A percentile compares a stretch with the other conserved stretches of the same genome.
Conservation (phyloP, 2,113 vertebrate species). For the Neogobius melanostomus region DNA sequence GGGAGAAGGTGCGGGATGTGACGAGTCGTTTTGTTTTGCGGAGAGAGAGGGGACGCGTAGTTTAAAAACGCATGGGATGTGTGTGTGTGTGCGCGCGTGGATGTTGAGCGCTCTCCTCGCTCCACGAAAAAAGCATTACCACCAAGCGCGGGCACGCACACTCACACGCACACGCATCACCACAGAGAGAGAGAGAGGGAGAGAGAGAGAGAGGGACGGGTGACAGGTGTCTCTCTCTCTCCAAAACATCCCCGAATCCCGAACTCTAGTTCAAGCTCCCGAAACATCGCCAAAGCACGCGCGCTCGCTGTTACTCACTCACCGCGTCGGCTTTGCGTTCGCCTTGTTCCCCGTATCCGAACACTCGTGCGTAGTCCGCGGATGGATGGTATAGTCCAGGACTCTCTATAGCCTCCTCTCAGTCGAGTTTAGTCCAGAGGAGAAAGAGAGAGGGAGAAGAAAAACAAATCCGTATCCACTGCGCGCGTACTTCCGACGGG, state of each 20-base stretch:
- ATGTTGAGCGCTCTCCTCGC: slow-evolving; percentile 27
- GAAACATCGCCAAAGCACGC: neutral
- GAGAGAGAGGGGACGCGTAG: neutral
- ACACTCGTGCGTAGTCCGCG: neutral
- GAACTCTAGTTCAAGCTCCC: too few species aligned
- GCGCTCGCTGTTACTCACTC: neutral
- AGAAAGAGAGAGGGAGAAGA: neutral
- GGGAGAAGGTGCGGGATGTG: neutral
- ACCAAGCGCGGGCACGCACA: slow-evolving; percentile 7
- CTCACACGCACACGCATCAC: slow-evolving; percentile 48
- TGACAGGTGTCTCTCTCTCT: slow-evolving; percentile 68
- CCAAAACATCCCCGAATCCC: slow-evolving; percentile 14
- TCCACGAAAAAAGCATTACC: slow-evolving; percentile 32
- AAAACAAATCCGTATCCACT: neutral
- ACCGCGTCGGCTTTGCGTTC: neutral
- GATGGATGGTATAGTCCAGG: neutral
- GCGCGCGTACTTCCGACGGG: neutral
- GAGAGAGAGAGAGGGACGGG: slow-evolving; percentile 23
- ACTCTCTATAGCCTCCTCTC: slow-evolving; percentile 3
- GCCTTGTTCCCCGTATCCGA: neutral
- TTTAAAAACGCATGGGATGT: slow-evolving; percentile 31
- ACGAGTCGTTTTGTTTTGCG: neutral
- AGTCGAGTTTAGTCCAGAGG: neutral
- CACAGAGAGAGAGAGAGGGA: neutral
- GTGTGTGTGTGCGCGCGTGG: too few species aligned